Evolutionary conservation across 2,113 vertebrate species (phyloP).

Genomic region (Anhinga anhinga): DNA sequence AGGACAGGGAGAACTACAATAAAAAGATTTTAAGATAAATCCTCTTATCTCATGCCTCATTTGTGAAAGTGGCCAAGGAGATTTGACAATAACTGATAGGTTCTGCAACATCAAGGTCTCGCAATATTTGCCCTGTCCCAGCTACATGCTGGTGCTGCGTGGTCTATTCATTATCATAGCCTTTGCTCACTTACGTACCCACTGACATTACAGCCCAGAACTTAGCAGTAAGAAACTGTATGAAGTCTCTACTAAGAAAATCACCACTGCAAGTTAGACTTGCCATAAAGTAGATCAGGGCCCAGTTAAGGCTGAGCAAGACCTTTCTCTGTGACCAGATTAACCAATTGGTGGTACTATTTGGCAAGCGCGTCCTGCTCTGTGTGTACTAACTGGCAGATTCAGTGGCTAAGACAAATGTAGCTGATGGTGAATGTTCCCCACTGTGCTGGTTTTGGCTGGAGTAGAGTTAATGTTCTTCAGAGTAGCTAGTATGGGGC

Average conservation of each 20-base stretch:
- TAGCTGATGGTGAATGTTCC: neutral
- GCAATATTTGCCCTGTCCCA: neutral
- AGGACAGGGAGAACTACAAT: neutral
- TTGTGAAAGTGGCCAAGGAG: neutral
- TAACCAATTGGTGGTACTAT: neutral
- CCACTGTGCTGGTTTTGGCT: too few species aligned
- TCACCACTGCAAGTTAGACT: neutral
- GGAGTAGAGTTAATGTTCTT: too few species aligned
- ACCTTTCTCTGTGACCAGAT: neutral
- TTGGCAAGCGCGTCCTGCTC: neutral
- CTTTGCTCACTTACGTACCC: neutral
- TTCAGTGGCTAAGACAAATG: neutral
- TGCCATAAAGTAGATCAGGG: neutral
- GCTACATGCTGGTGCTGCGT: neutral
- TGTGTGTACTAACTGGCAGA: neutral
- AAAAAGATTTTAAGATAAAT: neutral
- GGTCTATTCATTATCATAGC: neutral
- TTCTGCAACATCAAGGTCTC: conserved; percentile 9
- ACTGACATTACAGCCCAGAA: neutral
- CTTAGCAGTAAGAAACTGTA: neutral
- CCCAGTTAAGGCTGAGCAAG: neutral
- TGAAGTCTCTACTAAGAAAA: neutral
- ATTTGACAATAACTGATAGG: neutral
- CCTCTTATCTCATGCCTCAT: neutral
- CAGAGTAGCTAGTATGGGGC: too few species aligned